Evolutionary conservation across 23 tunicate species (phyloP), one percentile per base, ranked within the genome.

Genomic region (Ascidia mentula): DNA sequence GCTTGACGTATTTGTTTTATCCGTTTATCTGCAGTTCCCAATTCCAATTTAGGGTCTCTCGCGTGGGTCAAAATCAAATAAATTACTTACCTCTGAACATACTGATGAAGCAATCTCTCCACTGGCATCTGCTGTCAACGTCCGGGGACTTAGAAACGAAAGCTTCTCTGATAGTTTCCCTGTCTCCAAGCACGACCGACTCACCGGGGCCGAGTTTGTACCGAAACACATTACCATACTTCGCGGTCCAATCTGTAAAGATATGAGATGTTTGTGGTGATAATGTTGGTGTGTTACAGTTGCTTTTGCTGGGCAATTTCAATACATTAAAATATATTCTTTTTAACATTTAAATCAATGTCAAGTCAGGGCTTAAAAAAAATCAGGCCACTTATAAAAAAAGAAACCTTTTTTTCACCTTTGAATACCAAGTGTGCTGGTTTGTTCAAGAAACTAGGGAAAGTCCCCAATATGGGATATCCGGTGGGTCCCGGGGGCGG

Each of bases 401-500:
- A 53, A 53, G 24, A 53, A 6, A 53, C 65, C 22, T 53, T 9
- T 28, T 28, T 3, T 73, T 65, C 45, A 93, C 98, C 87, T 40
- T 80, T 74, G 40, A 85, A 88, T 8, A 84, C 89, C 0, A 84
- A 13, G 40, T 93, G 98, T 0, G 93, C 87, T 13, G 92, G 89
- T 34, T 85, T 72, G 15, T 87, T 82, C 32, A 82, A 69, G 40
- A 93, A 60, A 38, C 79, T 71, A 8, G 83, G 86, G 72, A 93
- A 93, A 24, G 79, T 84, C 60, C 98, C 98, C 13, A 93, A 59
- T 20, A 93, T 80, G 3, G 98, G 98, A 69, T 73, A 76, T 31
- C 98, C 98, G 36, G 76, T 93, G 33, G 98, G 98, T 12, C 98
- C 98, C 8, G 98, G 98, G 3, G 97, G 97, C 18, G 76, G 77